phyloP scores from a whole-genome alignment of 2,797 vertebrate genomes.

The Xerus rutilus region DNA sequence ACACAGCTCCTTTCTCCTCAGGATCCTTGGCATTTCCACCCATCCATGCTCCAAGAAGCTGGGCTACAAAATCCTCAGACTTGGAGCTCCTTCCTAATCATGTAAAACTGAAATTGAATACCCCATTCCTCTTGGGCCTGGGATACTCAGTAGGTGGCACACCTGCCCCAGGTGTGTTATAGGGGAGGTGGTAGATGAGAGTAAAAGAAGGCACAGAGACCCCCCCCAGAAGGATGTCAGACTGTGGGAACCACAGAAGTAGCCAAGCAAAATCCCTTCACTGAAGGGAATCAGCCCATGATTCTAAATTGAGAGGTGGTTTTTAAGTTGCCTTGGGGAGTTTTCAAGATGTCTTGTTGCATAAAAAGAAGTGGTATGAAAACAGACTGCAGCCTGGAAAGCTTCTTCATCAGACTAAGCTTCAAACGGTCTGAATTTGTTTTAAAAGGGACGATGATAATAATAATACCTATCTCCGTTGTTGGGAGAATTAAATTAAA shows the following conservation, averaged over 20 bases:
- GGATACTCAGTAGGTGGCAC: no score
- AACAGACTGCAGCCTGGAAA: neutral
- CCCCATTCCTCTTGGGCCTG: neutral
- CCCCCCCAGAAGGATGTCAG: neutral
- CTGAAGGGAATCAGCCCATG: neutral
- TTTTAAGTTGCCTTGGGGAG: neutral
- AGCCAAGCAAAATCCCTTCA: neutral
- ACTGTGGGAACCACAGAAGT: neutral
- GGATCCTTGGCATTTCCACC: neutral
- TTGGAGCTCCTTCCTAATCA: neutral
- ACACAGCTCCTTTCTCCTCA: slow-evolving; percentile 20
- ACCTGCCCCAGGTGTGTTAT: neutral
- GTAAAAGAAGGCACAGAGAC: neutral
- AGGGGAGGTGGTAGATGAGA: neutral
- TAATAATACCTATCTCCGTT: neutral
- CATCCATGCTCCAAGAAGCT: neutral
- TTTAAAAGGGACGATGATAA: neutral
- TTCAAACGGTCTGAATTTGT: neutral
- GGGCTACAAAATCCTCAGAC: neutral
- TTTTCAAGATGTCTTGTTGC: slow-evolving; percentile 39
- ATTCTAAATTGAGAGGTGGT: neutral
- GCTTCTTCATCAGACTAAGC: neutral
- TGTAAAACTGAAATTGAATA: neutral
- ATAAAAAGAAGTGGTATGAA: neutral
- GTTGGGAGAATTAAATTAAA: neutral